Evolutionary conservation across 2,113 vertebrate species (phyloP), one percentile per base, ranked within the genome.

Genomic region (Periophthalmodon schlosseri): DNA sequence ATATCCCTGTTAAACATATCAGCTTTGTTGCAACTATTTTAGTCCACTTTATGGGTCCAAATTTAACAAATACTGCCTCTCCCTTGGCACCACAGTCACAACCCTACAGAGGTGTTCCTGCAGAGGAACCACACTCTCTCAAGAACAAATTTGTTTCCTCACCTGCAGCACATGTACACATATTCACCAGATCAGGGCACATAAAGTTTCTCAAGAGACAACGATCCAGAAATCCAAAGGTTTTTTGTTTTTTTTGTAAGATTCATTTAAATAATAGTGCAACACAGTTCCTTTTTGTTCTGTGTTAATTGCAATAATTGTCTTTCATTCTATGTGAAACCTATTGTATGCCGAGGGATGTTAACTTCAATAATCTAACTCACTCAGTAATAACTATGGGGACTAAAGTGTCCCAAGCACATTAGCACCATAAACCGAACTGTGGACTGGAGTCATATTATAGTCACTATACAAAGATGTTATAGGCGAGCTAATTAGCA

Each of bases 401-500:
- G 28, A 70, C 56, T 52, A 34, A 33, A 21, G 18, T 47, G 10
- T 21, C 15, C 56, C 20, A 69, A 47, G 52, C 66, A 71, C 63
- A 68, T 72, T 46, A 73, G 57, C 65, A 60, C 56, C 34, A 46
- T 1, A 36, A 23, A 61, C 34, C 13, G 16, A 34, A 50, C 69
- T n/a, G 50, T 74, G 65, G 34, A 52, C 50, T 72, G 44, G 1
- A 46, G 33, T 60, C 21, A 47, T 23, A 47, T 15, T 11, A 21
- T 60, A 69, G 57, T 44, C 69, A 71, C 57, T 69, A 21, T 20
- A 46, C n/a, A 10, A 68, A 24, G 12, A 20, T 50, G 61, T 57
- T 4, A 49, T 12, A 9, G 11, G 10, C 36, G 23, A 10, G 36
- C 47, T 79, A 75, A 80, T 81, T 75, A 79, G 52, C 77, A 73